These are phyloP conservation scores for Lateolabrax maculatus DNA, from an alignment of 2,797 vertebrate genomes.

Conservation along the genomic window DNA sequence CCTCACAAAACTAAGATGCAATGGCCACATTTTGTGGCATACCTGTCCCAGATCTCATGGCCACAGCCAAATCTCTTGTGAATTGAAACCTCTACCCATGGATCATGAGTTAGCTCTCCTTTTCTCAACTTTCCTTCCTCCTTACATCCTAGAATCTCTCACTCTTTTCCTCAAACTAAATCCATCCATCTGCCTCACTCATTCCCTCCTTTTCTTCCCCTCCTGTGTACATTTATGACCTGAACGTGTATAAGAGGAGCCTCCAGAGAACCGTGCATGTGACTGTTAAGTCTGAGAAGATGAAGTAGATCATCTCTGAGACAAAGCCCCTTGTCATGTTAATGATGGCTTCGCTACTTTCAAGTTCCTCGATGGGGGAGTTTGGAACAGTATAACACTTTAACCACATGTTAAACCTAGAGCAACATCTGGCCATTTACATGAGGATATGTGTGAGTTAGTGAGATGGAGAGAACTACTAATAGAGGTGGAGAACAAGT, in stretches of 20 bases:
- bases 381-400: constrained; percentile 29
- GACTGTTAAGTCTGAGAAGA: constrained; percentile 41
- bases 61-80: neutral
- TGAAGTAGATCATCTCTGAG: constrained; percentile 41
- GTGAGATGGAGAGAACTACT: constrained; percentile 6
- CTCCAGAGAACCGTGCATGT: constrained; percentile 24
- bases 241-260: constrained; percentile 23
- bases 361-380: constrained; percentile 25
- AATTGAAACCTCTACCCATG: neutral
- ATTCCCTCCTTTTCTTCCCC: neutral
- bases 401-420: constrained; percentile 46
- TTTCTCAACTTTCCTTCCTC: neutral
- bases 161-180: constrained; percentile 3
- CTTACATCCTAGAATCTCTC: neutral
- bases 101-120: neutral
- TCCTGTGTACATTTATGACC: constrained; percentile 36
- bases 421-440: constrained; percentile 51
- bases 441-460: constrained; percentile 11
- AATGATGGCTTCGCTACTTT: constrained; percentile 56
- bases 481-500: constrained; percentile 10
- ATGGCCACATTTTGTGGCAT: neutral
- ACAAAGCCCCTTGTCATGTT: constrained; percentile 67
- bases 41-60: neutral
- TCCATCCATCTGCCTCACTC: constrained; percentile 25
- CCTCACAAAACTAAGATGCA: neutral